Conservation (phyloP, 2,888 invertebrate species). For the Cepaea hortensis region DNA sequence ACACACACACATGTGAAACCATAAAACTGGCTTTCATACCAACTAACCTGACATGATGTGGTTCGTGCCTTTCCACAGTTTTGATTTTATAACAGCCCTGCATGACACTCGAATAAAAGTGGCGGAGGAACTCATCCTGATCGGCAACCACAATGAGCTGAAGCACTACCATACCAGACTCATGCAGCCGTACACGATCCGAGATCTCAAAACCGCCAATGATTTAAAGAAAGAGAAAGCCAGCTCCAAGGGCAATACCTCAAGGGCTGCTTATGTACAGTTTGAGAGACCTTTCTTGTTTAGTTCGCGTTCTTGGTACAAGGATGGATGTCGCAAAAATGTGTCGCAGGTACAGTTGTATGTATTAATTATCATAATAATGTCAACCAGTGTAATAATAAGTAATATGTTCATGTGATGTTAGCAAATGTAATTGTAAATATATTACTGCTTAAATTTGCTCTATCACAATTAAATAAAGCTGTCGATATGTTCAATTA, state of each 20-base stretch:
- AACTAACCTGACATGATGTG: neutral
- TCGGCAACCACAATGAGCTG: slow-evolving; percentile 59
- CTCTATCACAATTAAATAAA: too few species aligned
- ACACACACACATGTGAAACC: too few species aligned
- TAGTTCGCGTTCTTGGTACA: slow-evolving; percentile 63
- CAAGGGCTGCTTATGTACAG: slow-evolving; percentile 63
- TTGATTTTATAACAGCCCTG: slow-evolving; percentile 53
- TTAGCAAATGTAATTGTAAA: too few species aligned
- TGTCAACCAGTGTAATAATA: too few species aligned
- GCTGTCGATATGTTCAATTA: too few species aligned
- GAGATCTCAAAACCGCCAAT: slow-evolving; percentile 42
- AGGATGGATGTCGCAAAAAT: slow-evolving; percentile 64
- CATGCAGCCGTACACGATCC: slow-evolving; percentile 57
- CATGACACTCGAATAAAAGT: slow-evolving; percentile 53
- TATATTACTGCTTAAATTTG: too few species aligned
- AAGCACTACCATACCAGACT: slow-evolving; percentile 23
- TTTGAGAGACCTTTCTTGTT: slow-evolving; percentile 71
- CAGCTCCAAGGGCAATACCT: neutral
- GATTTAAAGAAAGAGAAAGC: slow-evolving; percentile 19
- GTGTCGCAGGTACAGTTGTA: slow-evolving; percentile 53
- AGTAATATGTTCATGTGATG: too few species aligned
- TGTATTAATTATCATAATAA: too few species aligned
- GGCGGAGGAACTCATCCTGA: slow-evolving; percentile 68
- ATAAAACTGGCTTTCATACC: too few species aligned
- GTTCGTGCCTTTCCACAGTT: slow-evolving; percentile 15